phyloP scores from a whole-genome alignment of 2,797 vertebrate species.

The Glossophaga mutica region DNA sequence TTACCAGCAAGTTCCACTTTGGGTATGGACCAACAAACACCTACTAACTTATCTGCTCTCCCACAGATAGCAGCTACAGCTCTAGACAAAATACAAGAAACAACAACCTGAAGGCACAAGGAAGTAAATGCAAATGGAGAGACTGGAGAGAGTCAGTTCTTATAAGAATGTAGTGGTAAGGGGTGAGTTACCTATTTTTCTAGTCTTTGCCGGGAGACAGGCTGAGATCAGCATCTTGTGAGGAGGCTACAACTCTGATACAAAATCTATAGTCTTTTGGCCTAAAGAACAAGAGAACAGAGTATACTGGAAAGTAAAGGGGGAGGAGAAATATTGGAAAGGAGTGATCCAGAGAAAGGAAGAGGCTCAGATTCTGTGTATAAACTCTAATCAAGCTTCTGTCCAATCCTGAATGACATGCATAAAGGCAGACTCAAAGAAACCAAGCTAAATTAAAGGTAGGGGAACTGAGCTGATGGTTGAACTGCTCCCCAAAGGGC shows the following conservation, averaged over 20 bases:
- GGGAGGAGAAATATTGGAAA: background rate
- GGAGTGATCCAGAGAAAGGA: background rate
- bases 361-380: background rate
- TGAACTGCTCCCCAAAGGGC: background rate
- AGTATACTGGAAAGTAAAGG: background rate
- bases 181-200: background rate
- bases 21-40: background rate
- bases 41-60: background rate
- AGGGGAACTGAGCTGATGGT: background rate
- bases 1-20: background rate
- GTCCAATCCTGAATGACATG: background rate
- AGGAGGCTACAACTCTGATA: background rate
- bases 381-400: background rate
- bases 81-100: background rate
- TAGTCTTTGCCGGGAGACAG: background rate
- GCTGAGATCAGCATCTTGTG: background rate
- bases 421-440: background rate
- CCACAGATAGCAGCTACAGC: background rate
- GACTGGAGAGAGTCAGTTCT: background rate
- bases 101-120: background rate
- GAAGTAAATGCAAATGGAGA: background rate
- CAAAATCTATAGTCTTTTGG: background rate
- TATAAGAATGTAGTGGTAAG: background rate
- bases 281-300: background rate
- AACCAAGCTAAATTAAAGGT: background rate